Evolutionary conservation across 1,140 invertebrate species (phyloP).

Genomic region (Zophobas morio): DNA sequence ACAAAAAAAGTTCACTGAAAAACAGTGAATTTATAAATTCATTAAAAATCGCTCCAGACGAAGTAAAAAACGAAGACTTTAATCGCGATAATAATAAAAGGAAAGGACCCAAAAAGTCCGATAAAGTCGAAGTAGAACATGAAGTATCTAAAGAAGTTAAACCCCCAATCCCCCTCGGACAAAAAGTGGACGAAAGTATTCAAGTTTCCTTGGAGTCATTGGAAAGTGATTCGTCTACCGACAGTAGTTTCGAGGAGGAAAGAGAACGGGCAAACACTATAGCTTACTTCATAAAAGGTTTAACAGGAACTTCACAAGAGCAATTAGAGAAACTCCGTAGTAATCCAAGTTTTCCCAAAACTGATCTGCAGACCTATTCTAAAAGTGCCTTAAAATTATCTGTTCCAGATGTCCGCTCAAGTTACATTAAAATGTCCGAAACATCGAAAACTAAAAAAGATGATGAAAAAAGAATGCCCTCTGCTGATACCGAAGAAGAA

Average conservation of each 20-base stretch:
- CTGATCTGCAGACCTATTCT: background rate
- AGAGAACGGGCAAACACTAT: background rate
- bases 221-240: background rate
- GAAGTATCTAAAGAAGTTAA: background rate
- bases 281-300: slow-evolving; percentile 5
- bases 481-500: no score
- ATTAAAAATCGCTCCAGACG: background rate
- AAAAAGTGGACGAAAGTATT: background rate
- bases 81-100: background rate
- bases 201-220: slow-evolving; percentile 10
- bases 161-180: background rate
- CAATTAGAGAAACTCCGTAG: slow-evolving; percentile 4
- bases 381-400: background rate
- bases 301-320: slow-evolving; percentile 14
- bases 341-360: slow-evolving; percentile 11
- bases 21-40: no score
- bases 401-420: no score
- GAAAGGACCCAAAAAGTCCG: background rate
- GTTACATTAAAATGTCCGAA: no score
- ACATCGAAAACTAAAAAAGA: no score
- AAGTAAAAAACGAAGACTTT: background rate
- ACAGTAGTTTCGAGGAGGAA: background rate
- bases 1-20: no score
- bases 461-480: no score
- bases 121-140: background rate